Evolutionary conservation across 37 sponge, comb jelly and placozoan species (phyloP).

Genomic region (Beroe forskalii): DNA sequence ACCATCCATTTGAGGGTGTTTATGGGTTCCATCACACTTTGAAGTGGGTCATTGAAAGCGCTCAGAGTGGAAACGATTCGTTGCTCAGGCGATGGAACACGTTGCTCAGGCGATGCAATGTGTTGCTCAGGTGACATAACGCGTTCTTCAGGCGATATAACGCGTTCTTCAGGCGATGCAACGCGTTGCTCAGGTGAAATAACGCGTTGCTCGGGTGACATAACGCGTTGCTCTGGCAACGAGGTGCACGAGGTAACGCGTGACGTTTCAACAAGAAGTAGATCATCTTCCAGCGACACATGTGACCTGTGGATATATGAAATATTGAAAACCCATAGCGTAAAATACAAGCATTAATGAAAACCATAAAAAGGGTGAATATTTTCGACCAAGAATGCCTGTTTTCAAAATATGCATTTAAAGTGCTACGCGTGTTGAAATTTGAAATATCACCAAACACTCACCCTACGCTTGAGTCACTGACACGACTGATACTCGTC

Average conservation of each 20-base stretch:
- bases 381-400: too few species aligned
- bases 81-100: neutral
- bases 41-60: neutral
- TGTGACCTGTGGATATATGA: neutral
- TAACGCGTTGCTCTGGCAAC: neutral
- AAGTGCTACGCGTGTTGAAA: too few species aligned
- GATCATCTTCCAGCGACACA: neutral
- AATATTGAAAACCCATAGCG: too few species aligned
- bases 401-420: too few species aligned
- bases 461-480: neutral
- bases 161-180: neutral
- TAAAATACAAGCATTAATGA: neutral
- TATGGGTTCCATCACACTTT: neutral
- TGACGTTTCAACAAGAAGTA: neutral
- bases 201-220: neutral
- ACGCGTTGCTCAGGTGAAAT: neutral
- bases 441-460: too few species aligned
- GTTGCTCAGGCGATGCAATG: neutral
- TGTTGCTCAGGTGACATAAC: neutral
- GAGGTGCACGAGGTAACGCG: neutral
- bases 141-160: neutral
- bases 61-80: too few species aligned
- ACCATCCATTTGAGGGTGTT: slow-evolving; percentile 21
- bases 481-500: neutral
- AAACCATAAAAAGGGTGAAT: too few species aligned